Evolutionary conservation across 2,113 vertebrate species (phyloP).

Genomic region (Callorhinus ursinus): DNA sequence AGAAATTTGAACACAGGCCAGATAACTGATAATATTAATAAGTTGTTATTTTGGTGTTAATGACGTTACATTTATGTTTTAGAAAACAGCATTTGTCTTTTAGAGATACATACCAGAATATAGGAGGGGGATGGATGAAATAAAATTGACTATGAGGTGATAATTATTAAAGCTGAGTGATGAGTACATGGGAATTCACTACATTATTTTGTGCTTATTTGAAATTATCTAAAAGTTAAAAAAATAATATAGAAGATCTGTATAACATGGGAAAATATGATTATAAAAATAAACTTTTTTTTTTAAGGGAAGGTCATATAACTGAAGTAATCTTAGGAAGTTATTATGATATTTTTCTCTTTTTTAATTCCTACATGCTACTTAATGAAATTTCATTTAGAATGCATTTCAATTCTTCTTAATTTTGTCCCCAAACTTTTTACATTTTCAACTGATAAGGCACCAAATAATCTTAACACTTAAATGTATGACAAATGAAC

Average conservation of each 20-base stretch:
- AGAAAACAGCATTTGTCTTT: not conserved
- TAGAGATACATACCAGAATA: not conserved
- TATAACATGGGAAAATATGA: not conserved
- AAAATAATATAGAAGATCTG: not conserved
- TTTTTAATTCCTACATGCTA: conserved; percentile 29
- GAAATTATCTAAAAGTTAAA: not conserved
- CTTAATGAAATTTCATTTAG: conserved; percentile 40
- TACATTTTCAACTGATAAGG: not conserved
- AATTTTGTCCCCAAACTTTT: not conserved
- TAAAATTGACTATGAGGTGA: not conserved
- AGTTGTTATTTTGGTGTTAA: not conserved
- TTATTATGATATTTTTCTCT: not conserved
- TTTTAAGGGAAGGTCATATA: conserved; percentile 50
- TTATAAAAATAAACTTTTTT: not conserved
- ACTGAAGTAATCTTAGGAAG: conserved; percentile 44
- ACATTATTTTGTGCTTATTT: not conserved
- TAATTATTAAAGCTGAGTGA: not conserved
- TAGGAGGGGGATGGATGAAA: not conserved
- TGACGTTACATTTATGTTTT: not conserved
- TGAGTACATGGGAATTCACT: not conserved
- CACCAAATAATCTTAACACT: not conserved
- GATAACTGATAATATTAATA: not conserved
- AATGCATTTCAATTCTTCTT: not conserved
- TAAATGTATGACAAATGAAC: not conserved
- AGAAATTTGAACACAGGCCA: not conserved